Evolutionary conservation across 2,888 invertebrate species (phyloP).

Genomic region (Campoplex capitator): DNA sequence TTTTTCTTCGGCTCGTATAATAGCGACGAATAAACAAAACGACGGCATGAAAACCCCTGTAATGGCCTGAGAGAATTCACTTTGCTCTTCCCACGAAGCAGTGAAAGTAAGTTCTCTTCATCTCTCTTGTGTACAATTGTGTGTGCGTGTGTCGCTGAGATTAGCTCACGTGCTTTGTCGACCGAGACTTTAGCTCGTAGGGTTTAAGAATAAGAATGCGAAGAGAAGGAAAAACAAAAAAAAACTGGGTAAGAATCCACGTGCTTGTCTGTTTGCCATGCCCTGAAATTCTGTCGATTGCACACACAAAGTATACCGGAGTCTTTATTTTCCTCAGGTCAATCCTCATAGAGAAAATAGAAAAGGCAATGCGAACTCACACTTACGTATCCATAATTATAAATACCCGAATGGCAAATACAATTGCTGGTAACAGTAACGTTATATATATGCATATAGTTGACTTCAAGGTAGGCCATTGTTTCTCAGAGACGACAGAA

Average conservation of each 20-base stretch:
- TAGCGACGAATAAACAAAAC: constrained; percentile 49
- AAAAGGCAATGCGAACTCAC: neutral
- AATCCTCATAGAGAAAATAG: constrained; percentile 11
- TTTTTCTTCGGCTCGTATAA: neutral
- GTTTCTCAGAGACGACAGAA: constrained; percentile 70
- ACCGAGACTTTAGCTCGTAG: constrained; percentile 72
- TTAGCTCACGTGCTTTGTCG: constrained; percentile 76
- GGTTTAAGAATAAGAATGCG: constrained; percentile 22
- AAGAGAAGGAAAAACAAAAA: neutral
- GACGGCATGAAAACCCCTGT: constrained; percentile 68
- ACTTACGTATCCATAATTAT: neutral
- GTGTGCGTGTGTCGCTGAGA: constrained; percentile 65
- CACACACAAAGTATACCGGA: neutral
- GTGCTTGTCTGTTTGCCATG: neutral
- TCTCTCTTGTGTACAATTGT: constrained; percentile 3
- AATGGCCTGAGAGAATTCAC: constrained; percentile 69
- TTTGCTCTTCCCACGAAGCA: constrained; percentile 77
- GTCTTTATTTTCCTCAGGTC: neutral
- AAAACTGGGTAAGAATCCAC: neutral
- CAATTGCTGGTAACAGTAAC: constrained; percentile 26
- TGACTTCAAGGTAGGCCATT: constrained; percentile 79
- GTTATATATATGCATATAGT: neutral
- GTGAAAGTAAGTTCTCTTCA: constrained; percentile 77
- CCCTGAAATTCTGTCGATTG: constrained; percentile 16
- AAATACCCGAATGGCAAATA: constrained; percentile 22